A percentile compares a stretch with the other conserved stretches of the same genome.
Conservation (phyloP, 2,888 invertebrate genomes). For the Therioaphis trifolii region DNA sequence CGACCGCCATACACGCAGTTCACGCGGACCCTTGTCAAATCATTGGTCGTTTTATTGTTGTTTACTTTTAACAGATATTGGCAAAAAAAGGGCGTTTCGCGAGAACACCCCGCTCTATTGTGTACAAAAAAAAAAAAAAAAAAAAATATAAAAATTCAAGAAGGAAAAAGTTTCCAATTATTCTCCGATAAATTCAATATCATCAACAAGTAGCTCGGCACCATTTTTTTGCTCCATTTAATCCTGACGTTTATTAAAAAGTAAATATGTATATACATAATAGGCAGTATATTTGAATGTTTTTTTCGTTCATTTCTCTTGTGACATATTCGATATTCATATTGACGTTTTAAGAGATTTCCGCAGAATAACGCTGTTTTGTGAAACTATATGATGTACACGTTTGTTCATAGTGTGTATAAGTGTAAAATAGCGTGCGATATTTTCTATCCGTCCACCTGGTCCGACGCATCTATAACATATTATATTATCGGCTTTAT, state of each 20-base stretch:
- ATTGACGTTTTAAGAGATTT: neutral
- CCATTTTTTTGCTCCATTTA: slow-evolving; percentile 46
- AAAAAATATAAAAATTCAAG: neutral
- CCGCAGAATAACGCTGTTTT: neutral
- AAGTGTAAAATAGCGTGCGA: neutral
- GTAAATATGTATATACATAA: slow-evolving; percentile 37
- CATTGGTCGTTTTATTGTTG: slow-evolving; percentile 63
- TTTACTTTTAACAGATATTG: slow-evolving; percentile 62
- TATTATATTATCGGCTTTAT: neutral
- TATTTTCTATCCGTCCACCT: neutral
- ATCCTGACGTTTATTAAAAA: slow-evolving; percentile 62
- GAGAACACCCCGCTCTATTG: slow-evolving; percentile 8
- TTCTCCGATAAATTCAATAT: slow-evolving; percentile 54
- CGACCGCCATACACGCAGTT: slow-evolving; percentile 5
- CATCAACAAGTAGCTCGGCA: slow-evolving; percentile 57
- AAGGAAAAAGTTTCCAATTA: slow-evolving; percentile 58
- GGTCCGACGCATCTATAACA: neutral
- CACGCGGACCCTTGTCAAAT: slow-evolving; percentile 59
- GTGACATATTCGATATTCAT: neutral
- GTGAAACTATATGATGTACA: neutral
- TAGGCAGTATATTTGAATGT: slow-evolving; percentile 2
- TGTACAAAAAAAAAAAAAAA: slow-evolving; percentile 26
- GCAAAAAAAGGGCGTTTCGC: slow-evolving; percentile 58
- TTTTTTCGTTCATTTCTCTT: neutral
- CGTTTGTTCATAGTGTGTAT: neutral